phyloP scores from a whole-genome alignment of 2,113 vertebrate species.

The Lucifuga dentata region DNA sequence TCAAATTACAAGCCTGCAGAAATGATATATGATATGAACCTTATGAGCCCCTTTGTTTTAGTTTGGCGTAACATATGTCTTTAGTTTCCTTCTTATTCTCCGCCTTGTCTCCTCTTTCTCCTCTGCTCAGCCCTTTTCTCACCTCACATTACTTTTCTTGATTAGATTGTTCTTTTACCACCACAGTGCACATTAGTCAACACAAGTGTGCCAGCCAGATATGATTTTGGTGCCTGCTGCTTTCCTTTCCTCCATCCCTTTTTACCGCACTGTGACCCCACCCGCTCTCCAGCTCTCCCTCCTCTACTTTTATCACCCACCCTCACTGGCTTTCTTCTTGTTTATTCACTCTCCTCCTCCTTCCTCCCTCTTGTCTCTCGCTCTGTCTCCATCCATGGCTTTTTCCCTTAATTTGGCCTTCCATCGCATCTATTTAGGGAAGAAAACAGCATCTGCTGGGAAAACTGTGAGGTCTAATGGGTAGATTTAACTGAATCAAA shows the following conservation, averaged over 20 bases:
- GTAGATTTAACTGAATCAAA: constrained; percentile 52
- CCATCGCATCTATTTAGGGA: constrained; percentile 68
- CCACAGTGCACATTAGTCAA: constrained; percentile 5
- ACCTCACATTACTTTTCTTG: not conserved
- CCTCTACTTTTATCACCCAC: constrained; percentile 1
- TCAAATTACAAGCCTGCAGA: constrained; percentile 9
- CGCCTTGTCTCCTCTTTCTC: not conserved
- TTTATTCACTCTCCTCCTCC: constrained; percentile 34
- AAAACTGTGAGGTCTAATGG: constrained; percentile 40
- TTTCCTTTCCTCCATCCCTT: not conserved
- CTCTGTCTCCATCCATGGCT: constrained; percentile 7
- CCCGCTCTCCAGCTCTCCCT: not conserved
- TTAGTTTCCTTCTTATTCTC: constrained; percentile 7
- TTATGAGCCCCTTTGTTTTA: not conserved
- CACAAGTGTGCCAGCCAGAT: not conserved
- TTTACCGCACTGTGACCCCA: not conserved
- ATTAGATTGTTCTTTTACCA: constrained; percentile 9
- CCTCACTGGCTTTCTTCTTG: constrained; percentile 10
- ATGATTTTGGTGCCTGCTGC: not conserved
- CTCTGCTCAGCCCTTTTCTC: not conserved
- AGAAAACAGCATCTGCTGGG: constrained; percentile 56
- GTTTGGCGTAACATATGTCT: not conserved
- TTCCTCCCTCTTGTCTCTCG: constrained; percentile 1
- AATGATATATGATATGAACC: not conserved
- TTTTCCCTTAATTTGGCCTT: constrained; percentile 51